Evolutionary conservation across 2,797 vertebrate species (phyloP), one percentile per base, ranked within the genome.

Genomic region (Sciaenops ocellatus): DNA sequence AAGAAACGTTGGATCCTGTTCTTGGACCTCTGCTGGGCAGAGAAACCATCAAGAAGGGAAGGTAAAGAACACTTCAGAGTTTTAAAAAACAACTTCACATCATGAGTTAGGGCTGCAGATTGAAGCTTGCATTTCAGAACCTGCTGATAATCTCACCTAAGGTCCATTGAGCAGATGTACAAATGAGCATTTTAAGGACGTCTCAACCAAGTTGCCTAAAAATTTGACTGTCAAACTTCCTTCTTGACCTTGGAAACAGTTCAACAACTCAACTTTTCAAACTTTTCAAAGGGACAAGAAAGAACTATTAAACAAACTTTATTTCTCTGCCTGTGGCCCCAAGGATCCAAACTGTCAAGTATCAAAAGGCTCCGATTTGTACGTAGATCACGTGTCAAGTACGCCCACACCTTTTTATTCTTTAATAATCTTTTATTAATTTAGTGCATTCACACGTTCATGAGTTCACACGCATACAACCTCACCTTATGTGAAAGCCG

Each of bases 41-140:
- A 89, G 98, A 99, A 90, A 98, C 97, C 15, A 97, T 97, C 75
- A 99, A 97, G 86, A 99, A 97, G 91, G 98, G 93, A 47, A 90
- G 90, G 93, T 93, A 64, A 79, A 79, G 41, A 61, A 47, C 3
- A 18, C 16, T 9, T 47, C 4, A 4, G 5, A 3, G 3, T 68
- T 61, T 47, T 6, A 28, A 52, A 52, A 68, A 70, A 30, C 3
- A 3, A 5, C 59, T 63, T 15, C 3, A 20, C 4, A 4, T 50
- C 34, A 6, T 60, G 57, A 24, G 13, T 22, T 57, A 34, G n/a
- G 11, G 47, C 20, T 20, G 4, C 1, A 16, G 51, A n/a, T 50
- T 56, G 10, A 50, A 18, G 15, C 59, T 28, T 28, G 11, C n/a
- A 22, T 20, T 34, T 51, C 3, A 22, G 15, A 15, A 48, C 9